Evolutionary conservation across 2,113 vertebrate genomes (phyloP).

Genomic region (Corapipo altera): DNA sequence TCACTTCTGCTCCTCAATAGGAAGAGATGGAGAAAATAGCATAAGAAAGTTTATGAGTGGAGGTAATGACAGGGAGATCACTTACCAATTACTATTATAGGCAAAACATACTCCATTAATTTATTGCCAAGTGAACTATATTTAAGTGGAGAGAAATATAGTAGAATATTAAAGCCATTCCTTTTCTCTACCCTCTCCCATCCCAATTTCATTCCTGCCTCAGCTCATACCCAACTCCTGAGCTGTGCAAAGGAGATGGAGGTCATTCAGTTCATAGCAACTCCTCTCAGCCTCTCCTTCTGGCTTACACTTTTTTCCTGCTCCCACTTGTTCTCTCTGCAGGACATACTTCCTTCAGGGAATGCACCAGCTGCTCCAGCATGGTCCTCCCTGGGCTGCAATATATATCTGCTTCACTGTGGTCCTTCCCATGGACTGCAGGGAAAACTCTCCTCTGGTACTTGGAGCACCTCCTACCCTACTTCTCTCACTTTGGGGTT

Average conservation of each 20-base stretch:
- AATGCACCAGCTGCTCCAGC: background rate
- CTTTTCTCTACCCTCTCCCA: background rate
- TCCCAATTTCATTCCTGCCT: background rate
- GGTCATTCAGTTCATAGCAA: background rate
- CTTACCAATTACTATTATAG: background rate
- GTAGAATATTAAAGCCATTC: background rate
- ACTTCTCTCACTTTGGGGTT: background rate
- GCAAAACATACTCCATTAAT: background rate
- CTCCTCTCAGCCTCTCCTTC: background rate
- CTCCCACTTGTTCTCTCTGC: rapidly evolving
- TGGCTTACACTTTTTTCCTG: background rate
- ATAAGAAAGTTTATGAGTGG: background rate
- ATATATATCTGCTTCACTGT: background rate
- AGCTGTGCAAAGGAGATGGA: background rate
- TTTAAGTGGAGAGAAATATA: background rate
- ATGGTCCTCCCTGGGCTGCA: background rate
- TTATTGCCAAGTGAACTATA: background rate
- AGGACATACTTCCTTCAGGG: background rate
- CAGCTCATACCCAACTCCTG: background rate
- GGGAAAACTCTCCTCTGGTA: background rate
- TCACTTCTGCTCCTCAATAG: background rate
- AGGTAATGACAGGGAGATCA: background rate
- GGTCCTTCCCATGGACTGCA: background rate
- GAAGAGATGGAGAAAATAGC: background rate
- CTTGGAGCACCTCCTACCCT: background rate